Evolutionary conservation across 2,113 vertebrate species (phyloP).

Genomic region (Anser brachyrhynchus): DNA sequence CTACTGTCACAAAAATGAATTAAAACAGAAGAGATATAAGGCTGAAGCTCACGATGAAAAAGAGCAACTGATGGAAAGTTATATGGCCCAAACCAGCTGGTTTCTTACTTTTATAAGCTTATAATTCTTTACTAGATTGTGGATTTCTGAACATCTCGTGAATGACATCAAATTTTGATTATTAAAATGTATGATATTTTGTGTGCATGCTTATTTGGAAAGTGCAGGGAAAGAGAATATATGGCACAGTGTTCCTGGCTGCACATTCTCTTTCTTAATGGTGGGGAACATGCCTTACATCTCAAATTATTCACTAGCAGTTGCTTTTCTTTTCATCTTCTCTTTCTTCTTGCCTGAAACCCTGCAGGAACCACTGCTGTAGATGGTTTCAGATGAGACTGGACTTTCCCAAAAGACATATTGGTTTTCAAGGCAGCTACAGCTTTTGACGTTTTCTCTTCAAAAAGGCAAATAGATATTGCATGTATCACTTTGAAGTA

Average conservation of each 20-base stretch:
- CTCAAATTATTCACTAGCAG: background rate
- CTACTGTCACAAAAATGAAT: background rate
- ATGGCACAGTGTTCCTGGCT: accelerated
- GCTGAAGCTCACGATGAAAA: background rate
- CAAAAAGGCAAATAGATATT: background rate
- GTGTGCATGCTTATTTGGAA: background rate
- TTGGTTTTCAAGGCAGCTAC: background rate
- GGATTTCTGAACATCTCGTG: background rate
- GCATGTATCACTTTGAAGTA: background rate
- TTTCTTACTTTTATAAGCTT: background rate
- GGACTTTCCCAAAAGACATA: background rate
- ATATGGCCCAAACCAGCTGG: background rate
- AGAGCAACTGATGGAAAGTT: background rate
- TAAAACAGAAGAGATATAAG: background rate
- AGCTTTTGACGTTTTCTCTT: background rate
- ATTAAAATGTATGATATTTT: background rate
- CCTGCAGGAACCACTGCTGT: background rate
- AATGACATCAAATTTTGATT: background rate
- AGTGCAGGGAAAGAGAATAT: background rate
- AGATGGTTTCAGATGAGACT: background rate
- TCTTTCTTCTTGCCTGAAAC: background rate
- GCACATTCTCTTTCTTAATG: background rate
- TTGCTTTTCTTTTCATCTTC: background rate
- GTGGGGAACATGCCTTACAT: background rate
- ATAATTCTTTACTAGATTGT: background rate